A percentile compares a stretch with the other conserved stretches of the same genome.
Evolutionary conservation across 2,797 vertebrate species (phyloP).

Genomic region (Acrossocheilus fasciatus): DNA sequence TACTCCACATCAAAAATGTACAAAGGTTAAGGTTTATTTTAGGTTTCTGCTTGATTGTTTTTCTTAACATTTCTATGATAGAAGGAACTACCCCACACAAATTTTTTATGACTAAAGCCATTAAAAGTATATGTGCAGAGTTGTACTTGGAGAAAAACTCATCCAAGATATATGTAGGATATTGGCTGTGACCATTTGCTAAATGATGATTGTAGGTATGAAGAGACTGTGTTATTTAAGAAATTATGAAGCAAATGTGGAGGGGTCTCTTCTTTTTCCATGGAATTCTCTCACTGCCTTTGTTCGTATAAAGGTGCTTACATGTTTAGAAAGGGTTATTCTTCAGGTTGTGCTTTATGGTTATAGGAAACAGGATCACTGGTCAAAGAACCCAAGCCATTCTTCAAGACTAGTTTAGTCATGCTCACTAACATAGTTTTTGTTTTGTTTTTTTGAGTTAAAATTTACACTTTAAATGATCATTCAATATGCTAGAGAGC

Average conservation of each 20-base stretch:
- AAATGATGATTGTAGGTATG: not conserved
- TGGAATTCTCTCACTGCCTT: not conserved
- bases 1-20: not conserved
- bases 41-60: not conserved
- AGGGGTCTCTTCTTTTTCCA: not conserved
- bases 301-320: not conserved
- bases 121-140: conserved; percentile 1
- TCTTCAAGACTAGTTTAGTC: not conserved
- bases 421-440: not conserved
- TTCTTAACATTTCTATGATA: not conserved
- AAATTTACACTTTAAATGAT: conserved; percentile 55
- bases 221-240: not conserved
- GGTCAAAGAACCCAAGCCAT: not conserved
- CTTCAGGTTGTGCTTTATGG: conserved; percentile 3
- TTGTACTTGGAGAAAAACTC: not conserved
- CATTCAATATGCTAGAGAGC: conserved; percentile 60
- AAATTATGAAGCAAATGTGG: not conserved
- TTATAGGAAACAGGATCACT: conserved; percentile 16
- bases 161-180: not conserved
- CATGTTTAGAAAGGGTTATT: not conserved
- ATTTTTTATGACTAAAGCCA: not conserved
- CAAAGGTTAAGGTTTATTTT: not conserved
- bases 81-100: not conserved
- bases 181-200: not conserved
- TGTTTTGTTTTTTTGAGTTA: not conserved